phyloP scores from a whole-genome alignment of 2,797 vertebrate genomes.

The Pseudocheirus occidentalis region DNA sequence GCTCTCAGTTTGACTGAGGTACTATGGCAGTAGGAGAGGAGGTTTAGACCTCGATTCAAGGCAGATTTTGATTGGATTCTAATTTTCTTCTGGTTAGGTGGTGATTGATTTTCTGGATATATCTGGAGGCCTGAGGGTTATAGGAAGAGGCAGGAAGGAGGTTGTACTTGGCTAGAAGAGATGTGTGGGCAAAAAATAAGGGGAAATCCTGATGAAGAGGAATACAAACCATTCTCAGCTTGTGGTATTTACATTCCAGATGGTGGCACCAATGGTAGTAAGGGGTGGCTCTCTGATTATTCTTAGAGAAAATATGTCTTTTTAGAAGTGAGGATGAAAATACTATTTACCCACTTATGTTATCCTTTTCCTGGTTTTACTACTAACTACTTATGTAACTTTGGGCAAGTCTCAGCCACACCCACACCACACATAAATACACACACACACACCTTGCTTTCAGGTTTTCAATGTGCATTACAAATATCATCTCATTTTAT shows the following conservation, averaged over 20 bases:
- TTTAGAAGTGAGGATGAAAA: background rate
- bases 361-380: background rate
- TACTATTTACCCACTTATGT: background rate
- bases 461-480: background rate
- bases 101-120: background rate
- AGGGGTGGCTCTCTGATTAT: background rate
- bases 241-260: background rate
- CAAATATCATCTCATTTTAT: background rate
- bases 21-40: background rate
- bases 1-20: no score
- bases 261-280: background rate
- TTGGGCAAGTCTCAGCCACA: background rate
- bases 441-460: background rate
- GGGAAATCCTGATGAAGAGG: background rate
- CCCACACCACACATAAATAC: no score
- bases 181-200: background rate
- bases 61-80: background rate
- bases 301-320: background rate
- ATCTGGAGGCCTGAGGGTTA: background rate
- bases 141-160: background rate
- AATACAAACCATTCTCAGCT: background rate
- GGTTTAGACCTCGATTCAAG: background rate
- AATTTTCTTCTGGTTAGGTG: background rate
- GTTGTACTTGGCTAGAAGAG: background rate
- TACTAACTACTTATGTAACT: background rate